Conservation (phyloP, 2,888 invertebrate species). For the Athalia circularis region DNA sequence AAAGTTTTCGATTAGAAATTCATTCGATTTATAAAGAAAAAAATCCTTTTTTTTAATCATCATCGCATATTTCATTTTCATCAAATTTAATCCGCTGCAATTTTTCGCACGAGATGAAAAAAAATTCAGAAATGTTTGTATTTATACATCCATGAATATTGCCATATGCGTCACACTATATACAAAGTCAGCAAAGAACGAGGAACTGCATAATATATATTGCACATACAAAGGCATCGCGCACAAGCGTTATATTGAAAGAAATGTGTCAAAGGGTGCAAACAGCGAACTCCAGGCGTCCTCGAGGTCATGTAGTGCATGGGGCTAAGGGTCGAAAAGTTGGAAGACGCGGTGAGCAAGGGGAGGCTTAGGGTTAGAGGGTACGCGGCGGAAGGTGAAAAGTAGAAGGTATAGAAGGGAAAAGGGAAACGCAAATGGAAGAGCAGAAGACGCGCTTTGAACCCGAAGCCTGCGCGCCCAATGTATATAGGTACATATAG, state of each 20-base stretch:
- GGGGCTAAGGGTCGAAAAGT: slow-evolving; percentile 12
- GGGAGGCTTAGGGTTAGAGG: neutral
- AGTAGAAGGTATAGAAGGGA: no score
- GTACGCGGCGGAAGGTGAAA: neutral
- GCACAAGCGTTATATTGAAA: slow-evolving; percentile 56
- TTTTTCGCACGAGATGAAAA: no score
- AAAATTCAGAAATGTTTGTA: no score
- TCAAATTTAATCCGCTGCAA: no score
- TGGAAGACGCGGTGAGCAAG: neutral
- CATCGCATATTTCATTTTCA: no score
- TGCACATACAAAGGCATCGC: neutral
- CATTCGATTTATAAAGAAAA: no score
- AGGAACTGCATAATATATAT: neutral
- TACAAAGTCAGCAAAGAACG: neutral
- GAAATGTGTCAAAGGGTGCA: slow-evolving; percentile 69
- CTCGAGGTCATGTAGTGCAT: slow-evolving; percentile 8
- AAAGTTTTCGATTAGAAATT: no score
- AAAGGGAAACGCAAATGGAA: slow-evolving; percentile 30
- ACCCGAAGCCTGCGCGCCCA: neutral
- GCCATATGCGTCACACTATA: neutral
- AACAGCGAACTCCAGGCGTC: slow-evolving; percentile 51
- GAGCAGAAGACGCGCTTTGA: slow-evolving; percentile 39
- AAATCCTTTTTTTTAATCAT: no score
- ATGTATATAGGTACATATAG: neutral
- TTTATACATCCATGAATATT: no score